phyloP scores from a whole-genome alignment of 2,797 vertebrate genomes.

The Agapornis canus region DNA sequence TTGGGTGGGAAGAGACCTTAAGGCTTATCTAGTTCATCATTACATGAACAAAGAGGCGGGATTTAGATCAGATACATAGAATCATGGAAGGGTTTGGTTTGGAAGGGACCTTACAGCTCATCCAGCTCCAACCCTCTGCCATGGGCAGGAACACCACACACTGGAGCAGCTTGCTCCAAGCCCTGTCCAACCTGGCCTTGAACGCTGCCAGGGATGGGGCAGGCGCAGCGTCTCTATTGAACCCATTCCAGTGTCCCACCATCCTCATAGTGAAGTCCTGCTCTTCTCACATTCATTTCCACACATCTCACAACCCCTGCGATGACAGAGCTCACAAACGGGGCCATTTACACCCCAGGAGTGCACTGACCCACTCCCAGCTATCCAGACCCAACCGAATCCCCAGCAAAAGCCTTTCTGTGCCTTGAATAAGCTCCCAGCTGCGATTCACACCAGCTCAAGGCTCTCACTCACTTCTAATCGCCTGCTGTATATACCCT shows the following conservation, averaged over 20 bases:
- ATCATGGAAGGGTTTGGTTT: background rate
- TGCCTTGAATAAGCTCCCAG: background rate
- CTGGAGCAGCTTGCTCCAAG: background rate
- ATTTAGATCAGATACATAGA: background rate
- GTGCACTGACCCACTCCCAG: background rate
- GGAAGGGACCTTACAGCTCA: background rate
- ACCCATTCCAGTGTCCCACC: background rate
- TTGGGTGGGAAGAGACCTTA: background rate
- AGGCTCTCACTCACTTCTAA: background rate
- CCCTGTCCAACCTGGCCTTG: background rate
- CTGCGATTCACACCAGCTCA: background rate
- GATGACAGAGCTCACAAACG: background rate
- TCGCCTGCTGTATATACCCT: slow-evolving; percentile 6
- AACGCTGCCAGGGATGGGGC: background rate
- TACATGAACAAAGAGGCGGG: background rate
- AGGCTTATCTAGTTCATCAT: background rate
- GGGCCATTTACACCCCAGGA: background rate
- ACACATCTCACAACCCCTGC: background rate
- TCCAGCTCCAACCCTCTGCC: background rate
- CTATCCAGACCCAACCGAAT: background rate
- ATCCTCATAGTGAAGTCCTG: background rate
- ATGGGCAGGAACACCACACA: background rate
- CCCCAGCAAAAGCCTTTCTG: background rate
- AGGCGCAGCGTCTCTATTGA: background rate
- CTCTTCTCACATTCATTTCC: background rate